phyloP scores from a whole-genome alignment of 2,113 vertebrate species.

The Odontophorus gujanensis region DNA sequence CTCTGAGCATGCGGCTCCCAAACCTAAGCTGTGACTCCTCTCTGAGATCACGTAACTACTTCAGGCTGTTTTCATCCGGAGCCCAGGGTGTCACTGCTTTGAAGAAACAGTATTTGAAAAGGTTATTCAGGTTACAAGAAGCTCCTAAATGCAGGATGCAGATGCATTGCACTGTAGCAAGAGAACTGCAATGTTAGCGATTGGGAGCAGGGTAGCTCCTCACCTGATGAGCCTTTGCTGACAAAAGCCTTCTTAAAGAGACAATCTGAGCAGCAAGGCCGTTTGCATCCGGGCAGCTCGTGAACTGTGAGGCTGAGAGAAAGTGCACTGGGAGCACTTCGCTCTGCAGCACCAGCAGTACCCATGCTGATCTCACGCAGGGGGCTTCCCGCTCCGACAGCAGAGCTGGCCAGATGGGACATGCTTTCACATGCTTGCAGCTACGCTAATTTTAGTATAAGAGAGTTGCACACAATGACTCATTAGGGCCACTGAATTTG shows the following conservation, averaged over 20 bases:
- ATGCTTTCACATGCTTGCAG: not conserved
- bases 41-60: not conserved
- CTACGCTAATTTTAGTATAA: not conserved
- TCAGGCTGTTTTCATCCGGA: not conserved
- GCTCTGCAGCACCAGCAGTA: accelerated
- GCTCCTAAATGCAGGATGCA: not conserved
- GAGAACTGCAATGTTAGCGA: accelerated
- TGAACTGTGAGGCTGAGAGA: not conserved
- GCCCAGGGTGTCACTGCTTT: not conserved
- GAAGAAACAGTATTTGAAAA: not conserved
- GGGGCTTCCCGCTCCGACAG: not conserved
- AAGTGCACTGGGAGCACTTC: accelerated
- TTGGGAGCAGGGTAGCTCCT: not conserved
- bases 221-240: not conserved
- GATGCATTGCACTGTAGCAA: accelerated
- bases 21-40: not conserved
- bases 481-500: not conserved
- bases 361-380: accelerated
- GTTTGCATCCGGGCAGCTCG: not conserved
- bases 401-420: not conserved
- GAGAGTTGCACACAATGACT: not conserved
- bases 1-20: not conserved
- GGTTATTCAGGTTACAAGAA: not conserved
- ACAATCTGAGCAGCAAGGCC: accelerated
- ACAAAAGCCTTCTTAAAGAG: not conserved